A percentile compares a stretch with the other conserved stretches of the same genome.
Evolutionary conservation across 1,140 invertebrate genomes (phyloP).

Genomic region (Papilio machaon): DNA sequence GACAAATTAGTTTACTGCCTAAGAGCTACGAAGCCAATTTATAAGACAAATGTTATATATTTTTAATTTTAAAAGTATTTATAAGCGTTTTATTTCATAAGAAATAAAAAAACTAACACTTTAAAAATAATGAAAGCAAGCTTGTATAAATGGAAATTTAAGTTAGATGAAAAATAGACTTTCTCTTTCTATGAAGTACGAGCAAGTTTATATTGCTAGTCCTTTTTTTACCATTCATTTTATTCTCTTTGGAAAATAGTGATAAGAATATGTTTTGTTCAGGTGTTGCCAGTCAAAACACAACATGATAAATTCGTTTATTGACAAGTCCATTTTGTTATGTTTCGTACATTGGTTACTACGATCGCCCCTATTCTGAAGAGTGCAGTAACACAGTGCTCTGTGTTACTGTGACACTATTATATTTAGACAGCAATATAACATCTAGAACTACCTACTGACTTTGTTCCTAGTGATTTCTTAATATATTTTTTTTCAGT

Average conservation of each 20-base stretch:
- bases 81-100: background rate
- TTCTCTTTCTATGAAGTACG: too few species aligned
- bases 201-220: too few species aligned
- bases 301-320: background rate
- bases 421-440: slow-evolving; percentile 23
- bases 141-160: too few species aligned
- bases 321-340: background rate
- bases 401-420: slow-evolving; percentile 23
- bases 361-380: background rate
- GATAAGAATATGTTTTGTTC: too few species aligned
- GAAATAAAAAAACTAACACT: background rate
- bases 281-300: background rate
- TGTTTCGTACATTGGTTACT: slow-evolving; percentile 24
- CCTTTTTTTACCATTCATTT: too few species aligned
- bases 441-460: background rate
- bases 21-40: slow-evolving; percentile 19
- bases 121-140: background rate
- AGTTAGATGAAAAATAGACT: too few species aligned
- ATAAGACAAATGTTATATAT: background rate
- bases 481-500: slow-evolving; percentile 1
- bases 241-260: too few species aligned
- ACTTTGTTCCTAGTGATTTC: background rate
- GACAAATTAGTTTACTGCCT: slow-evolving; percentile 34
- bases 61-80: background rate
- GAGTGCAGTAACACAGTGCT: slow-evolving; percentile 9